Evolutionary conservation across 2,113 vertebrate species (phyloP), one percentile per base, ranked within the genome.

Genomic region (Aegithalos caudatus): DNA sequence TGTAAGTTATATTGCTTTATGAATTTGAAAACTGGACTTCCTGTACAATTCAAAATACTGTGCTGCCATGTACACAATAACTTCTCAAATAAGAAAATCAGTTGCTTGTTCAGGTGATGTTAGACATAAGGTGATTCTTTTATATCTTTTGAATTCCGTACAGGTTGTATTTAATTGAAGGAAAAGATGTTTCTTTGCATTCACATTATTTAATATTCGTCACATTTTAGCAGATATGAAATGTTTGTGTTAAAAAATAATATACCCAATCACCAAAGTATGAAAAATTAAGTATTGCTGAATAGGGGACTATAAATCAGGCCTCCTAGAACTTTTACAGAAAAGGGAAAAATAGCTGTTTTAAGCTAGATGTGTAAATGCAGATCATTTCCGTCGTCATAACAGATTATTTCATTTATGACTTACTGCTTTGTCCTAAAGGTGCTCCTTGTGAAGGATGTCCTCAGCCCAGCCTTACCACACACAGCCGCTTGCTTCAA

Each of bases 211-310:
- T 97, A 95, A 87, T 96, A 96, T 90, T 31, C 7, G 95, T 94
- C 92, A 11, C 92, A 79, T 97, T 96, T 96, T 95, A 93, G 81
- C 83, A 95, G 95, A 89, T 83, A 86, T 23, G 27, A 96, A 97
- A 86, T 89, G 72, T 94, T 69, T 76, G 67, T 94, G 91, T 96
- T 94, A 58, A 93, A 92, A 96, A 97, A 89, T 97, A 96, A 94
- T 61, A 35, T 71, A 81, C 72, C 83, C 96, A 93, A 95, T 94
- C 82, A 94, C 38, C 74, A 92, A 97, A 96, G 82, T 74, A 50
- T 51, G 54, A 95, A 95, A 97, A 94, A 96, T 86, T 35, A 88
- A 64, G 50, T 48, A 47, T 86, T 94, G 56, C 78, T 94, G 95
- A 94, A 90, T 86, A 67, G 79, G 42, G 66, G 28, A 62, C 50